Conservation (phyloP, 2,888 invertebrate species). For the Sphaeridia pumilis region DNA sequence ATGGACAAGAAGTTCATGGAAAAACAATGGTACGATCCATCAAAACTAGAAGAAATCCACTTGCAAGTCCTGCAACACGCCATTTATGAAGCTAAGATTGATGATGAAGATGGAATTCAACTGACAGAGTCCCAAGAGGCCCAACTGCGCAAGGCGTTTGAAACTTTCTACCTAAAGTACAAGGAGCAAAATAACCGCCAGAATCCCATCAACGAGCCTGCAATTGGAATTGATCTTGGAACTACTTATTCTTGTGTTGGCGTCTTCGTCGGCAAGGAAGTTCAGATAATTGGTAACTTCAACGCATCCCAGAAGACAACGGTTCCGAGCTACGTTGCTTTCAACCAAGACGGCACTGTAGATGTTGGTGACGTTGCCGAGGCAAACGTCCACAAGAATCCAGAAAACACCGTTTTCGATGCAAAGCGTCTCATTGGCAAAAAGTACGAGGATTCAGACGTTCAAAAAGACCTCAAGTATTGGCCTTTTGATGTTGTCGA, state of each 20-base stretch:
- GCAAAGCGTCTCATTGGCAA: slow-evolving; percentile 75
- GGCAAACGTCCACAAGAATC: slow-evolving; percentile 45
- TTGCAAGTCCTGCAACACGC: background rate
- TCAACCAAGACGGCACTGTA: slow-evolving; percentile 34
- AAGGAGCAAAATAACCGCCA: background rate
- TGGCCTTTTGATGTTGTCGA: slow-evolving; percentile 72
- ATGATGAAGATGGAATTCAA: too few relatives aligned
- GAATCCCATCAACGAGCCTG: slow-evolving; percentile 1
- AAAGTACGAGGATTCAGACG: slow-evolving; percentile 61
- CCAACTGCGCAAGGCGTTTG: slow-evolving; percentile 5
- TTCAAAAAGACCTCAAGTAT: slow-evolving; percentile 66
- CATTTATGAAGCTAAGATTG: background rate
- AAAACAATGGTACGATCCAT: background rate
- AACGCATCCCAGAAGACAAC: slow-evolving; percentile 7
- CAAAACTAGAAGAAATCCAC: background rate
- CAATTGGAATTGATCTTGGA: slow-evolving; percentile 27
- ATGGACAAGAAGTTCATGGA: slow-evolving; percentile 1
- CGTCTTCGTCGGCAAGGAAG: slow-evolving; percentile 19
- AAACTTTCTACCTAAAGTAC: slow-evolving; percentile 1
- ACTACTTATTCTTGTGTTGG: slow-evolving; percentile 25
- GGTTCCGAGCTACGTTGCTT: slow-evolving; percentile 19
- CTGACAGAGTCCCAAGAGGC: slow-evolving; percentile 4
- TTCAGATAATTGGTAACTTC: slow-evolving; percentile 17
- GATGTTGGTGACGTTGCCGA: slow-evolving; percentile 19
- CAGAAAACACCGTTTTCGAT: slow-evolving; percentile 65